Evolutionary conservation across 2,113 vertebrate species (phyloP).

Genomic region (Thinocorus orbignyianus): DNA sequence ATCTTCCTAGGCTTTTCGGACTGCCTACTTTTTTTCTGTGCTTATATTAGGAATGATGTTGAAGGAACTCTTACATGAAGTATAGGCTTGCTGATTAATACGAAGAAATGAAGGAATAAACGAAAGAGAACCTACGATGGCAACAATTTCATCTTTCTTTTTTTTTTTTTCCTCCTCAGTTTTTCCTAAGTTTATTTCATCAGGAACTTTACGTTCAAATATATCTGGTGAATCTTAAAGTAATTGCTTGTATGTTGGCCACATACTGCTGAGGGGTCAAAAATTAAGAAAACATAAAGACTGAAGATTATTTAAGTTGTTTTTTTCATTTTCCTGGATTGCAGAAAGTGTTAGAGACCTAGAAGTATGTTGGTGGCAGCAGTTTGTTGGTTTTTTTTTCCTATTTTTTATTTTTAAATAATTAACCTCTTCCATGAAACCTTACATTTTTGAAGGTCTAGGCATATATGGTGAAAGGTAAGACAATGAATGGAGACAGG

Average conservation of each 20-base stretch:
- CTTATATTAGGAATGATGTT: neutral
- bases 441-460: neutral
- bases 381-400: neutral
- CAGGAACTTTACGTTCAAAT: neutral
- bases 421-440: neutral
- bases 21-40: neutral
- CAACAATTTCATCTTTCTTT: neutral
- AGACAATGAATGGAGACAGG: neutral
- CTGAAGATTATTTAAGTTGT: neutral
- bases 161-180: neutral
- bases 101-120: neutral
- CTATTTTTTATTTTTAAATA: neutral
- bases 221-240: neutral
- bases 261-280: neutral
- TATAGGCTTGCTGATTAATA: neutral
- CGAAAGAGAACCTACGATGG: neutral
- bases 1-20: constrained; percentile 15
- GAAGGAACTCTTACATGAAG: neutral
- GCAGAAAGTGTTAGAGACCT: neutral
- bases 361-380: neutral
- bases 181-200: neutral
- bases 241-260: neutral
- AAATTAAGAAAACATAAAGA: constrained; percentile 11
- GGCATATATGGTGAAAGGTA: neutral
- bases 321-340: neutral